Conservation (phyloP, 2,888 invertebrate genomes). For the Pseudococcus longispinus region DNA sequence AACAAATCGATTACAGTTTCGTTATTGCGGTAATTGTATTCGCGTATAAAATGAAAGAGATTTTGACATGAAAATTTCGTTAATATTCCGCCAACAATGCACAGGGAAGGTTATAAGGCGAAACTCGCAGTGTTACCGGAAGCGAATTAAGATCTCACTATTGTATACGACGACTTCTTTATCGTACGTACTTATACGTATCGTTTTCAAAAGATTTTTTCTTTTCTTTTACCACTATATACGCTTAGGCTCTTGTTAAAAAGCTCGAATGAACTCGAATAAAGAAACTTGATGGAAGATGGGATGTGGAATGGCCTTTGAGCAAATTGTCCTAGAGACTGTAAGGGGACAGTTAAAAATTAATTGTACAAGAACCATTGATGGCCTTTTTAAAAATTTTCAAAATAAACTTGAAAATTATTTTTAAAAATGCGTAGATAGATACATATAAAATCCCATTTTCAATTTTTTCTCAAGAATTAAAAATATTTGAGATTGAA, state of each 20-base stretch:
- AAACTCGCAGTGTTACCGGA: background rate
- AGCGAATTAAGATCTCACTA: background rate
- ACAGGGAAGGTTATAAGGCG: background rate
- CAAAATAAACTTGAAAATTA: too few relatives aligned
- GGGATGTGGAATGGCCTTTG: background rate
- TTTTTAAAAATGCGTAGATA: too few relatives aligned
- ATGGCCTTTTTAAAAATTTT: too few relatives aligned
- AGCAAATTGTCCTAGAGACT: background rate
- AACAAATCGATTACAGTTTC: constrained; percentile 7
- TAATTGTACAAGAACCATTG: too few relatives aligned
- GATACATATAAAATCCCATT: too few relatives aligned
- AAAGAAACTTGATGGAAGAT: background rate
- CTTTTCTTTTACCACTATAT: background rate
- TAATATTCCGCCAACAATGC: background rate
- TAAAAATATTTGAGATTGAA: too few relatives aligned
- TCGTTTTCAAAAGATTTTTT: background rate
- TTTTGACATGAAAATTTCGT: background rate
- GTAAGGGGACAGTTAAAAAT: too few relatives aligned
- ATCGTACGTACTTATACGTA: background rate
- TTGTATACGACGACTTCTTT: background rate
- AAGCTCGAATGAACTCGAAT: background rate
- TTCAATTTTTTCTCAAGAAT: too few relatives aligned
- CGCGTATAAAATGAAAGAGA: background rate
- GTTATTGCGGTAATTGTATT: background rate
- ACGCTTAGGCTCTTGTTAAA: background rate